These are phyloP conservation scores for Drosophila funebris DNA, from an alignment of 1,140 invertebrate species.

Conservation along the genomic window DNA sequence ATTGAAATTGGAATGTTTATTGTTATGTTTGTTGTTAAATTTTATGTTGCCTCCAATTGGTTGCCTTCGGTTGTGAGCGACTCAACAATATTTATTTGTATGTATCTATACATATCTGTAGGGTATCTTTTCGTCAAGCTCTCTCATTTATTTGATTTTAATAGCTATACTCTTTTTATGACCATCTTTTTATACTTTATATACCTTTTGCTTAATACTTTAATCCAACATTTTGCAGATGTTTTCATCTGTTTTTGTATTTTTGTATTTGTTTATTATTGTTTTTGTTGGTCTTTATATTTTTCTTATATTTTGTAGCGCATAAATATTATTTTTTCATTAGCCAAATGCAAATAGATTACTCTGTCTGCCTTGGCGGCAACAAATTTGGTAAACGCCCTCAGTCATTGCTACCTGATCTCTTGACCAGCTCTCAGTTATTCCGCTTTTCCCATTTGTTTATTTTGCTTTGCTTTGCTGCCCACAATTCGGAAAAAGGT, in stretches of 20 bases:
- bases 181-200: background rate
- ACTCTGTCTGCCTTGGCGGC: slow-evolving; percentile 25
- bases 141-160: background rate
- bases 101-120: background rate
- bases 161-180: background rate
- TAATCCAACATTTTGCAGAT: slow-evolving; percentile 6
- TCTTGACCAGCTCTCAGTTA: background rate
- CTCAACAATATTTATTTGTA: too few relatives aligned
- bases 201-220: slow-evolving; percentile 4
- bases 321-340: slow-evolving; percentile 71
- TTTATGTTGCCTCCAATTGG: slow-evolving; percentile 62
- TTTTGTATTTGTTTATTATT: slow-evolving; percentile 2
- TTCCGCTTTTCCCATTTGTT: slow-evolving; percentile 6
- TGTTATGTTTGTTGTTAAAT: slow-evolving; percentile 56
- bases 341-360: slow-evolving; percentile 67
- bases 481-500: slow-evolving; percentile 7
- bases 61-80: background rate
- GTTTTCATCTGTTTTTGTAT: background rate
- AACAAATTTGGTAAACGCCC: slow-evolving; percentile 52
- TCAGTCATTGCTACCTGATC: slow-evolving; percentile 37
- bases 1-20: slow-evolving; percentile 60
- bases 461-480: slow-evolving; percentile 50
- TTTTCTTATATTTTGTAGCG: slow-evolving; percentile 23
- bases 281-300: slow-evolving; percentile 7
- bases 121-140: background rate